phyloP scores from a whole-genome alignment of 1,140 invertebrate species.

The Tetraneura akinire region DNA sequence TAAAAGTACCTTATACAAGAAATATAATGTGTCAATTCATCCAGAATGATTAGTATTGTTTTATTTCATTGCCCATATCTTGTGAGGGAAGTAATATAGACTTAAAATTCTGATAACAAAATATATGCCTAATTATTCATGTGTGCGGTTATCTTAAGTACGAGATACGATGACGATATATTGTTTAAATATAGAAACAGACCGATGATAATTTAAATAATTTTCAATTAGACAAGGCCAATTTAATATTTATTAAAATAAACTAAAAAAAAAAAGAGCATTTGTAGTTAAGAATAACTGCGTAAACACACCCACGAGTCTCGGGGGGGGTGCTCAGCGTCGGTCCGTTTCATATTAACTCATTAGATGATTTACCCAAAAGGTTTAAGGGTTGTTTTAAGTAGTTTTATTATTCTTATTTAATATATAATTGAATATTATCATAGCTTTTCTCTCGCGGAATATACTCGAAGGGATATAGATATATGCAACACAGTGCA shows the following conservation, averaged over 20 bases:
- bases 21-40: too few relatives aligned
- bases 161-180: background rate
- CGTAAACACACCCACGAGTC: background rate
- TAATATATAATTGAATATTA: slow-evolving; percentile 41
- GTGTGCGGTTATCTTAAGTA: background rate
- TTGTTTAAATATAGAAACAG: background rate
- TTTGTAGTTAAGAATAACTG: background rate
- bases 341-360: slow-evolving; percentile 21
- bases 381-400: slow-evolving; percentile 18
- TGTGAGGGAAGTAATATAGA: background rate
- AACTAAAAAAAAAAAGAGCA: background rate
- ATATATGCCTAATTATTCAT: background rate
- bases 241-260: background rate
- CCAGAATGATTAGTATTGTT: too few relatives aligned
- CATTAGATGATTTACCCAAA: slow-evolving; percentile 14
- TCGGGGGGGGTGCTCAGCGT: background rate
- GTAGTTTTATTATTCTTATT: slow-evolving; percentile 9
- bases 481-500: background rate
- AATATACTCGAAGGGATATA: background rate
- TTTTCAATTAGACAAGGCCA: slow-evolving; percentile 23
- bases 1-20: too few relatives aligned
- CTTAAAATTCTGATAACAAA: background rate
- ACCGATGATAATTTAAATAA: slow-evolving; percentile 11
- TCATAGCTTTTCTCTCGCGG: background rate
- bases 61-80: too few relatives aligned